Evolutionary conservation across 2,113 vertebrate genomes (phyloP), one percentile per base, ranked within the genome.

Genomic region (Camelus bactrianus): DNA sequence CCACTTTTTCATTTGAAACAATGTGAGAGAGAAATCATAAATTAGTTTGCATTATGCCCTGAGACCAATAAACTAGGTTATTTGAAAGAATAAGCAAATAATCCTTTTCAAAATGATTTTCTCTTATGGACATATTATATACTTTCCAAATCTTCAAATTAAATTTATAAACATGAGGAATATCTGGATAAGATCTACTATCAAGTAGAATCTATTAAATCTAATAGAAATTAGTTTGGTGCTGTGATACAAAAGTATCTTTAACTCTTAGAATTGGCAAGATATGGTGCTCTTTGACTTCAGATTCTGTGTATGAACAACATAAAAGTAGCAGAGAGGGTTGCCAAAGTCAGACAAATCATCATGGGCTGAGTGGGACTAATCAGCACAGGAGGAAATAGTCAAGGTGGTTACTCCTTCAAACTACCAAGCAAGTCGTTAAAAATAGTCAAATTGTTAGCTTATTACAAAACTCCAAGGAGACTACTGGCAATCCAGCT

Each of bases 61-160:
- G 17, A 13, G 26, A 70, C 56, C 46, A 90, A 84, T 76, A 75
- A 87, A 48, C 69, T 93, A 26, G 2, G 9, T 73, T 93, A 93
- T 87, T 95, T 93, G 22, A 87, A 94, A 94, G 13, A 76, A 73
- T 26, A 83, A 75, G 35, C 69, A 73, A 87, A 58, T 56, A 50
- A 52, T 5, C 3, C 28, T 80, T 90, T 90, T 67, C 10, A 62
- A 65, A 64, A 87, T 67, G 8, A 93, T n/a, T 80, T 64, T 80
- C 46, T 75, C 67, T 26, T 72, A 75, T 4, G 62, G 1, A 67
- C 86, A 82, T 81, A 80, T 2, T 20, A 54, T 48, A 16, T 88
- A 46, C 52, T 87, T 79, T 64, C 80, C 38, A 87, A 64, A 54
- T 65, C 4, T 84, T 92, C 58, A 90, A 72, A 70, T 95, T 91